phyloP scores from a whole-genome alignment of 1,140 invertebrate genomes.

The Brachionus angularis region DNA sequence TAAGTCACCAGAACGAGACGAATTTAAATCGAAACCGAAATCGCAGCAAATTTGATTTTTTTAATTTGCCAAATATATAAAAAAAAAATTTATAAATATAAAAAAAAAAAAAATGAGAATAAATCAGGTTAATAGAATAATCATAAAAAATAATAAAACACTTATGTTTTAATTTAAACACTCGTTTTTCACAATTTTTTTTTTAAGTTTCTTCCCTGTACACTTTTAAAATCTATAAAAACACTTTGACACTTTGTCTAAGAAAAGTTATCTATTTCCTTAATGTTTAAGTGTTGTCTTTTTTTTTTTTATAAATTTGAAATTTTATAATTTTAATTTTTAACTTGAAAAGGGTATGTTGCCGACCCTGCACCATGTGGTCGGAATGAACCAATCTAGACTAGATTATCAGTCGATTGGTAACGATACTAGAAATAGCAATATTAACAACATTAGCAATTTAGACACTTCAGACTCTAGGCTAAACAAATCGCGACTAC shows the following conservation, averaged over 20 bases:
- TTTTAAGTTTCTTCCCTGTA: too few relatives aligned
- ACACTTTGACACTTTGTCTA: too few relatives aligned
- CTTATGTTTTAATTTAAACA: too few relatives aligned
- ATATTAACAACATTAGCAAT: constrained; percentile 31
- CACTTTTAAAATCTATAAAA: too few relatives aligned
- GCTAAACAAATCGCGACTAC: constrained; percentile 34
- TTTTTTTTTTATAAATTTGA: neutral
- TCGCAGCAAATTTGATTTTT: constrained; percentile 44
- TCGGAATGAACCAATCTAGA: constrained; percentile 26
- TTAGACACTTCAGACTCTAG: constrained; percentile 35
- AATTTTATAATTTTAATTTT: neutral
- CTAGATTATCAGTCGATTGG: constrained; percentile 37
- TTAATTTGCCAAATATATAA: constrained; percentile 44
- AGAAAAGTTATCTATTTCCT: too few relatives aligned
- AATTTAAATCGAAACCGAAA: constrained; percentile 22
- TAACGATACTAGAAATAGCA: constrained; percentile 29
- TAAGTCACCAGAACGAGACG: neutral
- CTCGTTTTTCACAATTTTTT: too few relatives aligned
- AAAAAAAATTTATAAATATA: too few relatives aligned
- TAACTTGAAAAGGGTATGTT: constrained; percentile 23
- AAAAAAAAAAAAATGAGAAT: too few relatives aligned
- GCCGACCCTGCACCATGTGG: constrained; percentile 33
- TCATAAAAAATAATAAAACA: too few relatives aligned
- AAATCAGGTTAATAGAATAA: too few relatives aligned
- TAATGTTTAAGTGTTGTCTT: constrained; percentile 8